Evolutionary conservation across 35 echinoderm and acorn worm species (phyloP).

Genomic region (Anneissia japonica): DNA sequence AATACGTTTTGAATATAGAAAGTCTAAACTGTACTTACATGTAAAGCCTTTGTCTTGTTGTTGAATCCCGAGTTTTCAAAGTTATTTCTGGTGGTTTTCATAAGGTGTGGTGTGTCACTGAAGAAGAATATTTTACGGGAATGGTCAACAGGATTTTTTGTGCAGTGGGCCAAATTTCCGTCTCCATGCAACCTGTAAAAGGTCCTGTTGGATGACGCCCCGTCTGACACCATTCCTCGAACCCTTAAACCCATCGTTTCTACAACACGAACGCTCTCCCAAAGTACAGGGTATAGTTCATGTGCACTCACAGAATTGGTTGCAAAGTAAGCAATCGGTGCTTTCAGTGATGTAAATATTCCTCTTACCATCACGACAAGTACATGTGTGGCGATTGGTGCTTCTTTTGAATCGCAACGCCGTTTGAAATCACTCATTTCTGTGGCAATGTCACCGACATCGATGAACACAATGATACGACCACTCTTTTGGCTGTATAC

Average conservation of each 20-base stretch:
- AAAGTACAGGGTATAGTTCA: conserved; percentile 10
- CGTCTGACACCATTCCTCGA: conserved; percentile 18
- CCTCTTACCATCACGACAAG: conserved; percentile 44
- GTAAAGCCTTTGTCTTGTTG: conserved; percentile 40
- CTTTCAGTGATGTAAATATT: not conserved
- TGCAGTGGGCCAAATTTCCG: not conserved
- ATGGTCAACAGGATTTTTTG: not conserved
- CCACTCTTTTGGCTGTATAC: conserved; percentile 21
- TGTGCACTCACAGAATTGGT: not conserved
- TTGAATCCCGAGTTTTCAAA: conserved; percentile 38
- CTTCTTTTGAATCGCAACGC: not conserved
- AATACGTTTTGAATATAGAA: no score
- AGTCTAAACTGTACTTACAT: no score
- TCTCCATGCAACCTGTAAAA: conserved; percentile 8
- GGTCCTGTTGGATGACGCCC: conserved; percentile 1
- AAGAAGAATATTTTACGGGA: not conserved
- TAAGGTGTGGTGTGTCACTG: not conserved
- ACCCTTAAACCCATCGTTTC: conserved; percentile 22
- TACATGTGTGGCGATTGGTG: conserved; percentile 36
- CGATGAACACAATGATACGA: conserved; percentile 25
- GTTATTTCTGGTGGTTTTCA: not conserved
- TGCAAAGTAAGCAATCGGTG: conserved; percentile 25
- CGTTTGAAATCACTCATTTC: conserved; percentile 3
- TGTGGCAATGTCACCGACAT: conserved; percentile 31
- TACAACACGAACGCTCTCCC: not conserved